phyloP scores from a whole-genome alignment of 2,797 vertebrate genomes.

The Spinibarbus caldwelli region DNA sequence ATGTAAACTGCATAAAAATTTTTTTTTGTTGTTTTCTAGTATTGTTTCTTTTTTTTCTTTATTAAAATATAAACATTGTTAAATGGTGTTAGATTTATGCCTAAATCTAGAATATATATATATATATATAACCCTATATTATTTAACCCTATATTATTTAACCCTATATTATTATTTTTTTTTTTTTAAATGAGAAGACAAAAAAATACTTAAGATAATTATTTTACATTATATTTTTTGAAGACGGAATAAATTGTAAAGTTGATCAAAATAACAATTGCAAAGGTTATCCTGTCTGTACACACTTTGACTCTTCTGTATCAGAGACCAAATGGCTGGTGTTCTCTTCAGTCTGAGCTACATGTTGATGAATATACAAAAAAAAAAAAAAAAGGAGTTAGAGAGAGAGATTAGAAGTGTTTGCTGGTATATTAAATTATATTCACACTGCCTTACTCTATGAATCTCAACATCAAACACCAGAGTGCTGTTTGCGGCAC shows the following conservation, averaged over 20 bases:
- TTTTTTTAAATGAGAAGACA: no score
- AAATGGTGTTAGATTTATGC: no score
- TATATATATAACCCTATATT: no score
- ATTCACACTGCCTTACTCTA: conserved; percentile 69
- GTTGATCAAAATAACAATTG: not conserved
- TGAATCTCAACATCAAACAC: conserved; percentile 81
- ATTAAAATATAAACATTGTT: no score
- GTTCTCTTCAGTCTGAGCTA: conserved; percentile 79
- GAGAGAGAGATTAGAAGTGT: not conserved
- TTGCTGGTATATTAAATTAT: not conserved
- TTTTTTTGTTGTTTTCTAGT: no score
- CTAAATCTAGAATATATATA: no score
- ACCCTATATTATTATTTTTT: no score
- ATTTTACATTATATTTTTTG: not conserved
- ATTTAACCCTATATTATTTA: no score
- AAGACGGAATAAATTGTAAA: not conserved
- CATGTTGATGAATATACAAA: not conserved
- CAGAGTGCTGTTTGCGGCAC: conserved; percentile 74
- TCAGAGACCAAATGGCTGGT: conserved; percentile 68
- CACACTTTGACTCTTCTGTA: conserved; percentile 79
- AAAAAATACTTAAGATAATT: not conserved
- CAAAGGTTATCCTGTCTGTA: not conserved
- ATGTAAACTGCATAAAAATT: no score
- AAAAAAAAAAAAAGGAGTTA: not conserved
- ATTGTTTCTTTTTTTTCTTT: no score